Percentiles rank a stretch among this genome's conserved stretches.
Conservation (phyloP, 2,113 vertebrate species). For the Scatophagus argus region DNA sequence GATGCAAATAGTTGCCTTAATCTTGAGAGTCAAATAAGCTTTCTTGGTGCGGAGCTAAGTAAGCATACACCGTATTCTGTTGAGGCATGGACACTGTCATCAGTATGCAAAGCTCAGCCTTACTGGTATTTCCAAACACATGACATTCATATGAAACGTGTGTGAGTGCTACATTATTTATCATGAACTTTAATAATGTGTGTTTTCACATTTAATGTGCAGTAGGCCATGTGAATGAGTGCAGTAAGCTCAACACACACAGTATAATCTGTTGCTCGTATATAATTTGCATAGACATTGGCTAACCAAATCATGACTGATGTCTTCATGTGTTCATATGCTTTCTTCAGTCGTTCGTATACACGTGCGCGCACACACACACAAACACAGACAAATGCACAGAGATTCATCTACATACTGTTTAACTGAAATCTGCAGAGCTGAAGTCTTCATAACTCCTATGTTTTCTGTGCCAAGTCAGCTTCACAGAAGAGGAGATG, state of each 20-base stretch:
- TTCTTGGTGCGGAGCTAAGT: conserved; percentile 49
- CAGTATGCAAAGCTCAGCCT: conserved; percentile 66
- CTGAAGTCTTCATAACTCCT: conserved; percentile 60
- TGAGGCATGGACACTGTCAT: conserved; percentile 28
- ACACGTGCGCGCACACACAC: not conserved
- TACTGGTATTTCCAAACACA: conserved; percentile 3
- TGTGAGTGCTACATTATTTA: conserved; percentile 5
- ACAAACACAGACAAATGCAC: conserved; percentile 5
- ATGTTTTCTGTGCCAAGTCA: conserved; percentile 60
- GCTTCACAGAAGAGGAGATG: conserved; percentile 61
- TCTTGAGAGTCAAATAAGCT: conserved; percentile 63
- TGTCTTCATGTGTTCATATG: conserved; percentile 34
- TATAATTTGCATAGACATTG: conserved; percentile 29
- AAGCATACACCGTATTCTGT: conserved; percentile 31
- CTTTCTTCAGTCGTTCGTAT: conserved; percentile 1
- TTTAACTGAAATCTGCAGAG: conserved; percentile 44
- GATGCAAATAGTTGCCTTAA: conserved; percentile 73
- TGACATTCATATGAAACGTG: conserved; percentile 8
- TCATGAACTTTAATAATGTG: conserved; percentile 8
- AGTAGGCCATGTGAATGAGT: not conserved
- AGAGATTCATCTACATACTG: conserved; percentile 25
- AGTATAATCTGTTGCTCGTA: conserved; percentile 11
- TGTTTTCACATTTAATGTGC: conserved; percentile 3
- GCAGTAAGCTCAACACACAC: not conserved
- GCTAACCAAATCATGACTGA: conserved; percentile 49